phyloP scores from a whole-genome alignment of 2,888 invertebrate species.

The Deilephila porcellus region DNA sequence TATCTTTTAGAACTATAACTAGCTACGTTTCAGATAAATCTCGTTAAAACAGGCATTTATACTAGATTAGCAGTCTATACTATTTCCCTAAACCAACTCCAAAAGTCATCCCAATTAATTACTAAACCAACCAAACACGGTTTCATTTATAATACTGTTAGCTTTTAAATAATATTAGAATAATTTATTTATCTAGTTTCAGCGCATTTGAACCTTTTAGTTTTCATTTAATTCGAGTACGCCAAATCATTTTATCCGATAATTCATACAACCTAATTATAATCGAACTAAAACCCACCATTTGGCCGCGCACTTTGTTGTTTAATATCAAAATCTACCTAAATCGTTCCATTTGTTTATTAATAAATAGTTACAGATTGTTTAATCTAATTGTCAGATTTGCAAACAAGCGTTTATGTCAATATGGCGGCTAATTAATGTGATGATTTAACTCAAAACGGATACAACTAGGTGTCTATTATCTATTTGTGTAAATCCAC shows the following conservation, averaged over 20 bases:
- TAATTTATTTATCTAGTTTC: neutral
- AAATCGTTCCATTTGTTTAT: conserved; percentile 50
- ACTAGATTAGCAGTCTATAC: too few species aligned
- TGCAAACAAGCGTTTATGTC: conserved; percentile 72
- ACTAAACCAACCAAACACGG: too few species aligned
- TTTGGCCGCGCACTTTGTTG: conserved; percentile 33
- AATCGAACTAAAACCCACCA: conserved; percentile 35
- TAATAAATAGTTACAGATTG: conserved; percentile 69
- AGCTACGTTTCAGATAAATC: too few species aligned
- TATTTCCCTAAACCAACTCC: too few species aligned
- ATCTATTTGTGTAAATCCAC: conserved; percentile 63
- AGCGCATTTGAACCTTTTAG: neutral
- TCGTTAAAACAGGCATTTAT: too few species aligned
- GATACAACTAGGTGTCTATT: conserved; percentile 71
- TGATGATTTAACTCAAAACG: conserved; percentile 76
- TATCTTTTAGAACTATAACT: too few species aligned
- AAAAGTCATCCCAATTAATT: too few species aligned
- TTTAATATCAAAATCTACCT: conserved; percentile 34
- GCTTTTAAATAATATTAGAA: neutral
- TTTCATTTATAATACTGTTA: too few species aligned
- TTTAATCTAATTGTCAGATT: conserved; percentile 76
- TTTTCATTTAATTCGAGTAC: neutral
- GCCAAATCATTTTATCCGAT: conserved; percentile 5
- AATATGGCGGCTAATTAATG: conserved; percentile 79
- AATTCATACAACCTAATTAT: conserved; percentile 31